Conservation (phyloP, 1,140 invertebrate genomes). For the Cotesia chilonis region DNA sequence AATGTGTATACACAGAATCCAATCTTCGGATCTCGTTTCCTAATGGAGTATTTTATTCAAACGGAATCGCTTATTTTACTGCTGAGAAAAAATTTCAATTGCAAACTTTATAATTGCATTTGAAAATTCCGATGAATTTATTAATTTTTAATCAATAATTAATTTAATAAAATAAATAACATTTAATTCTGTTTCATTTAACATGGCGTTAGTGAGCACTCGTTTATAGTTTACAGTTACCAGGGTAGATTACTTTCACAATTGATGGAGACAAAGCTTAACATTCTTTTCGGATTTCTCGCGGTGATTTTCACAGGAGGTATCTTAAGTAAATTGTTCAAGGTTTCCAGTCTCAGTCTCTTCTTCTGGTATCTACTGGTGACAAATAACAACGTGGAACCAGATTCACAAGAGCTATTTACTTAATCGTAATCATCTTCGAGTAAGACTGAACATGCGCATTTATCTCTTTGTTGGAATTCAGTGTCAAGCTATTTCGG, state of each 20-base stretch:
- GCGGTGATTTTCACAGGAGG: constrained; percentile 7
- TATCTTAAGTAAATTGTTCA: constrained; percentile 26
- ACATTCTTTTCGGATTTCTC: background rate
- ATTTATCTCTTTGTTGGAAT: constrained; percentile 15
- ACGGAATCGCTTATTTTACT: background rate
- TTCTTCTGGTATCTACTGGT: constrained; percentile 4
- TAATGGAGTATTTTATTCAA: constrained; percentile 22
- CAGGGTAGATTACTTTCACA: too few species aligned
- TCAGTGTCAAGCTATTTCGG: background rate
- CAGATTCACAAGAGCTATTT: constrained; percentile 24
- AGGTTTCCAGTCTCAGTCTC: constrained; percentile 5
- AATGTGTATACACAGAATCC: background rate
- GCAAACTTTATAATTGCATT: constrained; percentile 17
- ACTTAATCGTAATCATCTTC: constrained; percentile 36
- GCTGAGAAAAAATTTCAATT: constrained; percentile 8
- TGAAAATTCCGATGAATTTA: background rate
- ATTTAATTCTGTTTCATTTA: too few species aligned
- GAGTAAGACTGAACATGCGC: constrained; percentile 9
- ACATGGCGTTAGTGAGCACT: too few species aligned
- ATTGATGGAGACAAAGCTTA: too few species aligned
- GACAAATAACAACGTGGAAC: constrained; percentile 27
- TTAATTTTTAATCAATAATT: too few species aligned
- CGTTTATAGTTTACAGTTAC: too few species aligned
- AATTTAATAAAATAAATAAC: too few species aligned
- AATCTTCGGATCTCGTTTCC: constrained; percentile 6